Conservation (phyloP, 2,113 vertebrate genomes). For the Pycnonotus jocosus region DNA sequence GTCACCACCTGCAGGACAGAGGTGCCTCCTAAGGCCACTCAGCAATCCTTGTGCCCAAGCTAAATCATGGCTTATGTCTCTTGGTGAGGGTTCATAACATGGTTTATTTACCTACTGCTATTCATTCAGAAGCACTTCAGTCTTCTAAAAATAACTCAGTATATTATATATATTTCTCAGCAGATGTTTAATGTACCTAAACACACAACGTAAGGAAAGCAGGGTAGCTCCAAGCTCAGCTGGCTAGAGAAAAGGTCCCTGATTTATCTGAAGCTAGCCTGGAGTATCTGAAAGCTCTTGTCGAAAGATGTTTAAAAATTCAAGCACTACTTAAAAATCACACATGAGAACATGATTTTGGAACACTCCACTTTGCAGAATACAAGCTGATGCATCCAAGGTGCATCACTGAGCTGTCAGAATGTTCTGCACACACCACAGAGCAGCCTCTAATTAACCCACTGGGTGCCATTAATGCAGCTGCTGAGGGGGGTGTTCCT, state of each 20-base stretch:
- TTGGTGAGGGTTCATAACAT: background rate
- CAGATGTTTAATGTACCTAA: background rate
- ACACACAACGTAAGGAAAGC: background rate
- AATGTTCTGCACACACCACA: background rate
- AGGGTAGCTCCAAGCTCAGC: background rate
- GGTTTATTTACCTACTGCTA: background rate
- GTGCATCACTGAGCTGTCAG: background rate
- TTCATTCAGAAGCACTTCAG: background rate
- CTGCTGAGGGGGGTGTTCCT: background rate
- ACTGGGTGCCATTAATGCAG: background rate
- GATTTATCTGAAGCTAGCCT: background rate
- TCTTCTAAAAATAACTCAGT: background rate
- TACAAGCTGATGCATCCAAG: background rate
- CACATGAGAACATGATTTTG: background rate
- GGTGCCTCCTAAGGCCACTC: background rate
- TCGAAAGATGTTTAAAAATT: background rate
- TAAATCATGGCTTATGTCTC: background rate
- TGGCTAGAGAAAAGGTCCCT: background rate
- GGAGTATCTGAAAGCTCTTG: background rate
- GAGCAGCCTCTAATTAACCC: conserved; percentile 21
- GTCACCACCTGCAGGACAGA: background rate
- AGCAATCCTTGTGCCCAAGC: background rate
- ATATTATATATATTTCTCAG: background rate
- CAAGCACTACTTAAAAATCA: background rate
- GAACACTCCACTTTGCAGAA: background rate